phyloP scores from a whole-genome alignment of 2,888 invertebrate species.

The Allygus modestus region DNA sequence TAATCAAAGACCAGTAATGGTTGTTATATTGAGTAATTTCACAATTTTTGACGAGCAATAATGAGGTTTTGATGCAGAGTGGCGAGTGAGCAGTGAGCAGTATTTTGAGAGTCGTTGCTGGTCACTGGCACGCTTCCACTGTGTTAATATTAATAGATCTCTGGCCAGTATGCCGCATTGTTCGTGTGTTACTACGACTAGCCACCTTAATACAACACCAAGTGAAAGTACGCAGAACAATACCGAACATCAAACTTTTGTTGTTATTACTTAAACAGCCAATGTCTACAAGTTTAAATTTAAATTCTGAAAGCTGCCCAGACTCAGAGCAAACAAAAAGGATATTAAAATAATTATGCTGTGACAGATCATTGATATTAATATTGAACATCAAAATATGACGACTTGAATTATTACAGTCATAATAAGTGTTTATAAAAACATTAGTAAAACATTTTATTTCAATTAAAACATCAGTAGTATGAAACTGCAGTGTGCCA shows the following conservation, averaged over 20 bases:
- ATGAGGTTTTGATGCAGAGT: conserved; percentile 22
- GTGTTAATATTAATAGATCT: conserved; percentile 50
- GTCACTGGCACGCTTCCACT: conserved; percentile 27
- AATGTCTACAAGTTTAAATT: no score
- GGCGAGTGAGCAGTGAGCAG: conserved; percentile 20
- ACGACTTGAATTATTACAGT: no score
- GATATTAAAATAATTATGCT: no score
- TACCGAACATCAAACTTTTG: neutral
- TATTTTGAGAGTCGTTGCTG: conserved; percentile 25
- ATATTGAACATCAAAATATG: no score
- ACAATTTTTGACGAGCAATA: neutral
- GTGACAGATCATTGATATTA: no score
- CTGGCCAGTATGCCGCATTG: conserved; percentile 42
- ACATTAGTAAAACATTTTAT: no score
- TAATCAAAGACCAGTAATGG: no score
- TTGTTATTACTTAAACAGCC: no score
- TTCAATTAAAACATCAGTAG: neutral
- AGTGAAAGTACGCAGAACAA: conserved; percentile 18
- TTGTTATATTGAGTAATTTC: no score
- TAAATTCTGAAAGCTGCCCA: no score
- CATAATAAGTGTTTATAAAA: no score
- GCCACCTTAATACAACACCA: neutral
- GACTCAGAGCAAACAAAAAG: no score
- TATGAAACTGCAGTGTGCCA: neutral
- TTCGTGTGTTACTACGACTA: neutral